phyloP scores from a whole-genome alignment of 2,888 invertebrate genomes.

The Dicyrtomina minuta region DNA sequence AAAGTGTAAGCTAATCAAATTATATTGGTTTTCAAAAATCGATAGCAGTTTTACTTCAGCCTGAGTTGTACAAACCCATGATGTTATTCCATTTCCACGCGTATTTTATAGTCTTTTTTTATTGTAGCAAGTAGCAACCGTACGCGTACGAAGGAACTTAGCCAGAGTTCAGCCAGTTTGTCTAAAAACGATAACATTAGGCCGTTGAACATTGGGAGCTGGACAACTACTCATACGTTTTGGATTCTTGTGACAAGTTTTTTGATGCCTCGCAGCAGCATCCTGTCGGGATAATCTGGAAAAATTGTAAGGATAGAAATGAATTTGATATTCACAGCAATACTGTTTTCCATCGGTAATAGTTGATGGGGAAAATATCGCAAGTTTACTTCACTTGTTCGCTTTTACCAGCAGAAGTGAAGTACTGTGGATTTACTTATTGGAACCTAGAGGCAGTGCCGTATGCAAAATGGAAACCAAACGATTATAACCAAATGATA shows the following conservation, averaged over 20 bases:
- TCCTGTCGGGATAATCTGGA: conserved; percentile 42
- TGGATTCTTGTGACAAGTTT: conserved; percentile 40
- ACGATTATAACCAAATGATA: too few relatives aligned
- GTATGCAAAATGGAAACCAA: too few relatives aligned
- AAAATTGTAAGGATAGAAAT: not conserved
- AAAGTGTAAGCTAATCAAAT: too few relatives aligned
- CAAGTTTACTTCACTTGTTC: too few relatives aligned
- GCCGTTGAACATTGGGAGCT: not conserved
- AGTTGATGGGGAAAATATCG: not conserved
- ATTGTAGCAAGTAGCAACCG: not conserved
- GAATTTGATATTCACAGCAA: not conserved
- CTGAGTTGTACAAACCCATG: not conserved
- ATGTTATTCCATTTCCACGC: too few relatives aligned
- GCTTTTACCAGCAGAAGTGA: too few relatives aligned
- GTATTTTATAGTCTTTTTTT: not conserved
- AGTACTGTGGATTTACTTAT: too few relatives aligned
- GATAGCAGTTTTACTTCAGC: not conserved
- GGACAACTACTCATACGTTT: not conserved
- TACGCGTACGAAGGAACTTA: not conserved
- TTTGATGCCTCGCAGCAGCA: conserved; percentile 43
- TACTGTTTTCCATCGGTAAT: not conserved
- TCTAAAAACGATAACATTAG: conserved; percentile 10
- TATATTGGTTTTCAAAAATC: too few relatives aligned
- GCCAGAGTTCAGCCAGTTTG: not conserved
- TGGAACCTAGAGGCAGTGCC: too few relatives aligned